phyloP scores from a whole-genome alignment of 2,113 vertebrate species.

The Euleptes europaea region DNA sequence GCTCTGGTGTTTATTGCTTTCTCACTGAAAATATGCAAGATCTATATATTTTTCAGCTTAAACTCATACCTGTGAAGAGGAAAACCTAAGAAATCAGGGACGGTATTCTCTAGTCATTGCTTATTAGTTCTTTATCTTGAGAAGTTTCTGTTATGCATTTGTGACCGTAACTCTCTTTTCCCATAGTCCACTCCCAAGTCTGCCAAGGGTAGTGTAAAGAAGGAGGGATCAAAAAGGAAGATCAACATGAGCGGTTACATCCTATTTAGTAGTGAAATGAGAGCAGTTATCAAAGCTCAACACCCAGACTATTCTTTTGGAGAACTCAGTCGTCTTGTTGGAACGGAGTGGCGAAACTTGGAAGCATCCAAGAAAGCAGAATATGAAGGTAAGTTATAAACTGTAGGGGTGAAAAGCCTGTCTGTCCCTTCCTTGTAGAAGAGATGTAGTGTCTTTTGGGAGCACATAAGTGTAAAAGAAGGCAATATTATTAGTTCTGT shows the following conservation, averaged over 20 bases:
- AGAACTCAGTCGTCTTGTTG: slow-evolving; percentile 96
- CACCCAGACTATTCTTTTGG: slow-evolving; percentile 98
- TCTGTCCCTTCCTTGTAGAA: slow-evolving; percentile 35
- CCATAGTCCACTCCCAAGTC: slow-evolving; percentile 94
- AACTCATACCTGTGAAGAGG: slow-evolving; percentile 20
- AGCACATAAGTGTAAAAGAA: background rate
- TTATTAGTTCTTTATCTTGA: slow-evolving; percentile 37
- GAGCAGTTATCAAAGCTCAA: slow-evolving; percentile 97
- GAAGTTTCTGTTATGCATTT: slow-evolving; percentile 32
- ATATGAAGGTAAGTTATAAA: slow-evolving; percentile 89
- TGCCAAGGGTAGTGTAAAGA: slow-evolving; percentile 92
- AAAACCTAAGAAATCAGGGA: slow-evolving; percentile 22
- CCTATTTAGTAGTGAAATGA: slow-evolving; percentile 99
- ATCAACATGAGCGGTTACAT: slow-evolving; percentile 99
- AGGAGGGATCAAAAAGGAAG: slow-evolving; percentile 96
- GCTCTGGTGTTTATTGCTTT: background rate
- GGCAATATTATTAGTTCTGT: slow-evolving; percentile 7
- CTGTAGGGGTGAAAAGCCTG: slow-evolving; percentile 30
- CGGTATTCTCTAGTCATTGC: background rate
- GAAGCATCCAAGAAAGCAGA: slow-evolving; percentile 95
- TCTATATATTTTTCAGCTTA: background rate
- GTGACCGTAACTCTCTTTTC: slow-evolving; percentile 55
- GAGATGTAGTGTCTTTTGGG: background rate
- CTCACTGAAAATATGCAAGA: slow-evolving; percentile 16
- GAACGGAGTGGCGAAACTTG: slow-evolving; percentile 98